Base-by-base conservation (phyloP, 2,113 vertebrate genomes). In the Calypte anna region DNA sequence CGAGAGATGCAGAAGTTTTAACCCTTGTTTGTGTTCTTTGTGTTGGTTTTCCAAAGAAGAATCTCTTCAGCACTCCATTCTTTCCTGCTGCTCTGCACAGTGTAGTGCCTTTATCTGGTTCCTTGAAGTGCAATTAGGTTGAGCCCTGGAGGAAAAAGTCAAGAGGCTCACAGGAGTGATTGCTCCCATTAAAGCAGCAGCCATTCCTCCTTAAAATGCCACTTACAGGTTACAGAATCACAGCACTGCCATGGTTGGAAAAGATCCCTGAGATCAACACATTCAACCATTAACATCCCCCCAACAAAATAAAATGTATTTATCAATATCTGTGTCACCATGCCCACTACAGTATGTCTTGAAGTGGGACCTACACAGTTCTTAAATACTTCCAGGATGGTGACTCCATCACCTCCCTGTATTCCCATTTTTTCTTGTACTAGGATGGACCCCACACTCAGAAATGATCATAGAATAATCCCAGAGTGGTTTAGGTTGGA, bases 131-230 rank as follows among this genome's bases (percentile, higher is more conserved):
- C 67, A 63, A 25, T 3, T 28, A 54, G 15, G 6, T 8, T 8
- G 9, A 55, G 14, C 27, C 33, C 46, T 16, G 8, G 38, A 48
- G 24, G 73, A 19, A 25, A 46, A 38, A 24, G 16, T 10, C n/a
- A 36, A 36, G 33, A 57, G 33, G 24, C 9, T 58, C 27, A 5
- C 12, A 55, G 30, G 10, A 0, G 0, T 6, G 66, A 53, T 5
- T 24, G 20, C 46, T 40, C 38, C 14, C 19, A 7, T 30, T 3
- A 15, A 44, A 30, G 21, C 59, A 62, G 33, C 74, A 61, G 28
- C 33, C 38, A 31, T 36, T 53, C 30, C 48, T 9, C 59, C 48
- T 80, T 36, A 64, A 51, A 55, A 80, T 6, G n/a, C 30, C 40
- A 73, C 15, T 38, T 22, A n/a, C 2, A 21, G 20, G 25, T 77